Base-by-base conservation (phyloP, 2,797 vertebrate species). In the Diceros bicornis region DNA sequence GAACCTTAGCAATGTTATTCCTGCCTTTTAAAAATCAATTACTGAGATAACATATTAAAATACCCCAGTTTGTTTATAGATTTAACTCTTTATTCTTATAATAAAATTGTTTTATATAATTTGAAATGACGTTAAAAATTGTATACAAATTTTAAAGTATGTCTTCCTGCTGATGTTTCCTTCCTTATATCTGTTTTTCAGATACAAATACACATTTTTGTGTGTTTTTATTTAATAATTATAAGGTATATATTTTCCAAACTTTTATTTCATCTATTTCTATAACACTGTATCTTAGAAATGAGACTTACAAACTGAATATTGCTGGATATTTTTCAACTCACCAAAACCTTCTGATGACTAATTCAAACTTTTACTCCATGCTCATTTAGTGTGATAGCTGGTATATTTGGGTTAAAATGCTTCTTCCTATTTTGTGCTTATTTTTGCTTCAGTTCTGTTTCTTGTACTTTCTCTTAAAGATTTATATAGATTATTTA, bases 381-480 rank as follows among this genome's bases (percentile, higher is more conserved):
- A 12, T 79, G 25, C 16, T 37, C 55, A 59, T 69, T 81, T 92
- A 57, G n/a, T 85, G 29, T 44, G 37, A 68, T 59, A 47, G 34
- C 27, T 66, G 72, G 62, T 41, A 66, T 66, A 84, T 75, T 27
- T 75, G 47, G 6, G 27, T 52, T 75, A 74, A 75, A 66, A 64
- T 92, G 18, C 59, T 64, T 92, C 47, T 92, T 85, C 27, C 52
- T 87, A 12, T 85, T 66, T 41, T 90, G 10, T n/a, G 57, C 68
- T 52, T 92, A 59, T 71, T 29, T 82, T 94, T 89, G 34, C 66
- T 85, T 77, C 62, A 17, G 20, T 68, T 91, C n/a, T 79, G 16
- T 47, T 27, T 89, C 78, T 72, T 66, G 14, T 18, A 34, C 47
- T 68, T 66, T n/a, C 47, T 74, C 77, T 68, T 14, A 57, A 94